Base-by-base conservation (phyloP, 2,888 invertebrate genomes). In the Megamerina dolium region DNA sequence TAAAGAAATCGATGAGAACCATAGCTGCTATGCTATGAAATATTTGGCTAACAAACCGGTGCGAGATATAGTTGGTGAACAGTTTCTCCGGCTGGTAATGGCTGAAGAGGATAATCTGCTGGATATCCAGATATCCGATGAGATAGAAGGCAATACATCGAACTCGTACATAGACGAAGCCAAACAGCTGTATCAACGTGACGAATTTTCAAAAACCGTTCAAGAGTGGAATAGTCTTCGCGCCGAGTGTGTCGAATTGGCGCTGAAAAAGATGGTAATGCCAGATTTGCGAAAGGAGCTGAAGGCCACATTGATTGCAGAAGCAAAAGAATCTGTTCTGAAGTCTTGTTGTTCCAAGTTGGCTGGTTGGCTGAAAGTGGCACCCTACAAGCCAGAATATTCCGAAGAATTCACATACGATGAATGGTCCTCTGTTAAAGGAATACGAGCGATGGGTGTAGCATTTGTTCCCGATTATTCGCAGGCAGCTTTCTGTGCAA, bases 191-290 rank as follows among this genome's bases (percentile, higher is more conserved):
- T 73, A 68, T 49, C 64, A 68, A 29, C 59, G 84, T 79, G 96
- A 96, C 72, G 95, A 95, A 69, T 96, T 93, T 70, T 92, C 92
- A 55, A 88, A 88, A 54, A 84, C 85, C 52, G 92, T 92, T 0
- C 87, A 94, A 66, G 92, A 93, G 56, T 99, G 99, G 99, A 99
- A 99, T 72, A 80, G 83, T 2, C 66, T 95, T 37, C 77, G 99
- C 30, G 82, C 83, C 2, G 86, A 90, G 58, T 90, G 93, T 41
- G 86, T 97, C 0, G 87, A 90, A 57, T 75, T 89, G 48, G 94
- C 96, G 0, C 76, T 96, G 37, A 85, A 79, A 17, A 84, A 87
- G 62, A 85, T 94, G 67, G 81, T 99, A 4, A 82, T 93, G 63
- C 96, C 96, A 0, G 87, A 90, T 62, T 75, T 99, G 54, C 78